These are phyloP conservation scores for Protonemura montana DNA, from an alignment of 2,888 invertebrate genomes.

Conservation along the genomic window DNA sequence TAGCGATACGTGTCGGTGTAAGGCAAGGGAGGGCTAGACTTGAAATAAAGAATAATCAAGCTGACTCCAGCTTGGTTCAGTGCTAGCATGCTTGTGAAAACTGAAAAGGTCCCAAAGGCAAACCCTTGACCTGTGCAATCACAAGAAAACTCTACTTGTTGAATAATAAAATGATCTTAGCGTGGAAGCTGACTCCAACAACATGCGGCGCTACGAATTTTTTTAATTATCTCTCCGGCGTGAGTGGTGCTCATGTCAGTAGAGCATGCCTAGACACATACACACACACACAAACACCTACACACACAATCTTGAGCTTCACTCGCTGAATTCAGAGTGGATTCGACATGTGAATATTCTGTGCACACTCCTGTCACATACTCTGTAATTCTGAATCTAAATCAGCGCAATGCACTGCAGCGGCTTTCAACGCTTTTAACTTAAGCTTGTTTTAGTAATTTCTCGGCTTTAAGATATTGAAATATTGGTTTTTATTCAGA, in stretches of 20 bases:
- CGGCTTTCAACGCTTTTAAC: no score
- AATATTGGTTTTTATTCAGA: no score
- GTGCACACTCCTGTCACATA: no score
- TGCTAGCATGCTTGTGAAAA: neutral
- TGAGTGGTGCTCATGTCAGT: neutral
- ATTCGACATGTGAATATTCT: neutral
- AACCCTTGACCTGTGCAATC: neutral
- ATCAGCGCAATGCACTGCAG: no score
- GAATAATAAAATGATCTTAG: conserved; percentile 7
- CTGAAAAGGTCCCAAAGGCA: neutral
- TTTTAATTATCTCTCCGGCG: neutral
- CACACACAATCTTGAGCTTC: neutral
- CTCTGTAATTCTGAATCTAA: no score
- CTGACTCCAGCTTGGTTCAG: neutral
- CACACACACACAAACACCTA: no score
- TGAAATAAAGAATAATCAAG: neutral
- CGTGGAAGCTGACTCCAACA: conserved; percentile 3
- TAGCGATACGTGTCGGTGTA: neutral
- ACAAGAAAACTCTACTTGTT: neutral
- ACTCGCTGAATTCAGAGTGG: neutral
- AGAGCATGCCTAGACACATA: no score
- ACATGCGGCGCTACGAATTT: neutral
- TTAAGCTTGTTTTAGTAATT: no score
- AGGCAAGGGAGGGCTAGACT: neutral
- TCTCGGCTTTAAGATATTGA: no score